A percentile compares a stretch with the other conserved stretches of the same genome.
Conservation (phyloP, 2,113 vertebrate species). For the Sapayoa aenigma region DNA sequence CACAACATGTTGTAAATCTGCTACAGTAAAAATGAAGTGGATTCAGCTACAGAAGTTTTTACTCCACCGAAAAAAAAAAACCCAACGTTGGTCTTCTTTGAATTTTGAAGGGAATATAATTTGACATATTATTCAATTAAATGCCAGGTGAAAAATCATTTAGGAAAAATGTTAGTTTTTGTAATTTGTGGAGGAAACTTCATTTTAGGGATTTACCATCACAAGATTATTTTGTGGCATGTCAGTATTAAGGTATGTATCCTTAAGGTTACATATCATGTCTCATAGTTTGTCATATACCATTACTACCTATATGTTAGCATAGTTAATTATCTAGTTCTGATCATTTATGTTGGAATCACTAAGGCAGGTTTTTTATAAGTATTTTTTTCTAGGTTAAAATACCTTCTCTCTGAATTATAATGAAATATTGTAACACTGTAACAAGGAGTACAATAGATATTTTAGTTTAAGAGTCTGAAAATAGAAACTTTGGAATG, state of each 20-base stretch:
- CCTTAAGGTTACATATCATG: background rate
- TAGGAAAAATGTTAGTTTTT: background rate
- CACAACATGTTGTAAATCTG: background rate
- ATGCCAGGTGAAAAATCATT: background rate
- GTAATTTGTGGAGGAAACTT: background rate
- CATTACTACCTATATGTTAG: background rate
- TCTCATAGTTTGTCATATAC: background rate
- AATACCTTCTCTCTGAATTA: background rate
- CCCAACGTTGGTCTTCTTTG: background rate
- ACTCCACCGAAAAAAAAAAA: too few species aligned
- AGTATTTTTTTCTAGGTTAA: background rate
- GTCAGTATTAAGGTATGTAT: background rate
- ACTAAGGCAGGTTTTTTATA: background rate
- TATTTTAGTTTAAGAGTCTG: background rate
- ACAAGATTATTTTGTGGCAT: background rate
- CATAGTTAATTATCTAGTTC: background rate
- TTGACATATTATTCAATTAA: background rate
- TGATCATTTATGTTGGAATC: background rate
- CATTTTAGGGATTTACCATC: background rate
- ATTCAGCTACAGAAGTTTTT: background rate
- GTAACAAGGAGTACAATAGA: background rate
- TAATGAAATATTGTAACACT: background rate
- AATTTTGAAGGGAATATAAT: background rate
- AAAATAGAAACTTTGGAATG: background rate
- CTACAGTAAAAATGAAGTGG: background rate